phyloP scores from a whole-genome alignment of 1,140 invertebrate genomes.

The Chelonus insularis region DNA sequence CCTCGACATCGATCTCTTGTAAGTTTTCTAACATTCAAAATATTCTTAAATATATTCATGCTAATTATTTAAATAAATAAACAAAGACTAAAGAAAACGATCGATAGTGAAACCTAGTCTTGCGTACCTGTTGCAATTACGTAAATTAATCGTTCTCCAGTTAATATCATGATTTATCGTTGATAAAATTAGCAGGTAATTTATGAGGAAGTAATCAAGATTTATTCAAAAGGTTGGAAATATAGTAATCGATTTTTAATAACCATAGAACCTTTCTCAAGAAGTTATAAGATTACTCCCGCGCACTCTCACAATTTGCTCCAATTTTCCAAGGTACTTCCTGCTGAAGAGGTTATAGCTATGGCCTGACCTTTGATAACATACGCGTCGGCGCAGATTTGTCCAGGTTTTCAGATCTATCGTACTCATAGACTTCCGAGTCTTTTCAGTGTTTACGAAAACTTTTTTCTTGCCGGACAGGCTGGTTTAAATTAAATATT shows the following conservation, averaged over 20 bases:
- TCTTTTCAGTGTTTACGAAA: constrained; percentile 7
- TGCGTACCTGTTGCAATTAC: too few relatives aligned
- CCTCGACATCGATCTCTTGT: constrained; percentile 48
- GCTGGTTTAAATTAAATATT: neutral
- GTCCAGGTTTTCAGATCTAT: constrained; percentile 3
- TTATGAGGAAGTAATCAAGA: too few relatives aligned
- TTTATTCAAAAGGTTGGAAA: neutral
- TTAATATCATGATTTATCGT: too few relatives aligned
- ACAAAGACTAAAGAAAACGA: too few relatives aligned
- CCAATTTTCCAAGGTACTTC: constrained; percentile 20
- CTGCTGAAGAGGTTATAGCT: neutral
- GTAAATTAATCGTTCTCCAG: too few relatives aligned
- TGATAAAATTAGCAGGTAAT: too few relatives aligned
- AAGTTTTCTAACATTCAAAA: constrained; percentile 29
- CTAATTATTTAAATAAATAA: too few relatives aligned
- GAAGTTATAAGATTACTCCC: neutral
- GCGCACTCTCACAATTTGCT: constrained; percentile 21
- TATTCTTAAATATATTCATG: neutral
- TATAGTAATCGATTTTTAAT: neutral
- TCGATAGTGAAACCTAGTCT: too few relatives aligned
- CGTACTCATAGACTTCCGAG: neutral
- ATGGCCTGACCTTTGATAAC: constrained; percentile 33
- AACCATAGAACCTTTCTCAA: neutral
- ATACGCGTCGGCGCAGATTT: constrained; percentile 35
- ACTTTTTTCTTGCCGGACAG: neutral